Conservation (phyloP, 2,888 invertebrate genomes). For the Daptonema setosum region DNA sequence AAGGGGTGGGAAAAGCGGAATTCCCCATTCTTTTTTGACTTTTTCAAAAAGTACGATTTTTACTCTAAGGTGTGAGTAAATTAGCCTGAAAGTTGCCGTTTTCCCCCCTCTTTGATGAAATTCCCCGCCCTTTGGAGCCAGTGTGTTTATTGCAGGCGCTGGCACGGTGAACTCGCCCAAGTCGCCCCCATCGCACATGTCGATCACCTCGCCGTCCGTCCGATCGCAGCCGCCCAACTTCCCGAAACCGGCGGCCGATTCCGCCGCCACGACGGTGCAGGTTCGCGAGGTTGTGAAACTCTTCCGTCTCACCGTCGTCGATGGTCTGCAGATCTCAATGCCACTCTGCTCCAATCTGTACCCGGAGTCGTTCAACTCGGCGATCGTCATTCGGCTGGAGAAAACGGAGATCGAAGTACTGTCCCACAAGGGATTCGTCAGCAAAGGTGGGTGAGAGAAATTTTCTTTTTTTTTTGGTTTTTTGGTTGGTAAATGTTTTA, state of each 20-base stretch:
- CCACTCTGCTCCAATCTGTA: constrained; percentile 13
- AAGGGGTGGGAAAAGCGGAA: too few species aligned
- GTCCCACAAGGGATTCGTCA: background rate
- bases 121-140: too few species aligned
- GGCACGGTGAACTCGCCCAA: background rate
- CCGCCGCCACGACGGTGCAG: too few species aligned
- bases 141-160: too few species aligned
- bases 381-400: constrained; percentile 82
- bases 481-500: too few species aligned
- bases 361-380: constrained; percentile 27
- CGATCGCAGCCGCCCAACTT: background rate
- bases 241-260: background rate
- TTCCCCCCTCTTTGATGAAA: too few species aligned
- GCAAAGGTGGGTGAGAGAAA: background rate
- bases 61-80: too few species aligned
- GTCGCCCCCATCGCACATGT: background rate
- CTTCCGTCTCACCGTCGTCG: constrained; percentile 15
- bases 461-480: too few species aligned
- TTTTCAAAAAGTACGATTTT: too few species aligned
- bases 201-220: background rate
- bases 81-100: too few species aligned
- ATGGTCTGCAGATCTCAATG: constrained; percentile 25
- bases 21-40: too few species aligned
- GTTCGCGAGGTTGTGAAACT: background rate
- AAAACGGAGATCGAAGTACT: constrained; percentile 73